Percentiles rank a stretch among this genome's conserved stretches.
phyloP scores from a whole-genome alignment of 2,113 vertebrate genomes.

The Pteropus alecto region DNA sequence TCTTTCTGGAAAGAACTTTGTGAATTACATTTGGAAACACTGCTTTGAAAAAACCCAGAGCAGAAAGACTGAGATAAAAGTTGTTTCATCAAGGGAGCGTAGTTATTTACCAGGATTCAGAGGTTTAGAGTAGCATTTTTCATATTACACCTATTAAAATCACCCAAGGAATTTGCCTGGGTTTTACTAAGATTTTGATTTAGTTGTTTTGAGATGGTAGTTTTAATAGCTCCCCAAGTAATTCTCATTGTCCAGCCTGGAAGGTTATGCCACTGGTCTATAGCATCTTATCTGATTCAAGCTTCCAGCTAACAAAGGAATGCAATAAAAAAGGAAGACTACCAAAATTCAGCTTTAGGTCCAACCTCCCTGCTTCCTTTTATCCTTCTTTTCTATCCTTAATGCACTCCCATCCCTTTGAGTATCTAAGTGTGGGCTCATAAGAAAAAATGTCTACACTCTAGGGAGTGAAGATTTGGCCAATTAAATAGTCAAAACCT shows the following conservation, averaged over 20 bases:
- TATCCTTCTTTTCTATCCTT: neutral
- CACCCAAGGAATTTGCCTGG: neutral
- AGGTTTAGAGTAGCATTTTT: neutral
- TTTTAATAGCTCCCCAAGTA: neutral
- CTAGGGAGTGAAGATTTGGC: neutral
- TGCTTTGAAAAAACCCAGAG: neutral
- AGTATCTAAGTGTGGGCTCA: neutral
- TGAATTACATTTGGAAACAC: neutral
- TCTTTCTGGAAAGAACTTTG: neutral
- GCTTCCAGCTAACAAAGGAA: neutral
- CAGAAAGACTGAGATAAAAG: neutral
- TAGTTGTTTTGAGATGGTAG: neutral
- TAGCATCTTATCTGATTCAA: neutral
- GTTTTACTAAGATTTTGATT: neutral
- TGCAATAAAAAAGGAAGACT: neutral
- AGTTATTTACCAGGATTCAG: neutral
- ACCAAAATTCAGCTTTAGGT: neutral
- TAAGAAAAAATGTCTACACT: neutral
- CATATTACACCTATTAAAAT: neutral
- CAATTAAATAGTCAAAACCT: neutral
- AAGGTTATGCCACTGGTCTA: neutral
- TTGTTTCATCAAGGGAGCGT: neutral
- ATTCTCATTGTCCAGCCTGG: neutral
- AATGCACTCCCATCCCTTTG: neutral
- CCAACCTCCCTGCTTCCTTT: neutral